phyloP scores from a whole-genome alignment of 2,888 invertebrate species.

The Petrolisthes manimaculis region DNA sequence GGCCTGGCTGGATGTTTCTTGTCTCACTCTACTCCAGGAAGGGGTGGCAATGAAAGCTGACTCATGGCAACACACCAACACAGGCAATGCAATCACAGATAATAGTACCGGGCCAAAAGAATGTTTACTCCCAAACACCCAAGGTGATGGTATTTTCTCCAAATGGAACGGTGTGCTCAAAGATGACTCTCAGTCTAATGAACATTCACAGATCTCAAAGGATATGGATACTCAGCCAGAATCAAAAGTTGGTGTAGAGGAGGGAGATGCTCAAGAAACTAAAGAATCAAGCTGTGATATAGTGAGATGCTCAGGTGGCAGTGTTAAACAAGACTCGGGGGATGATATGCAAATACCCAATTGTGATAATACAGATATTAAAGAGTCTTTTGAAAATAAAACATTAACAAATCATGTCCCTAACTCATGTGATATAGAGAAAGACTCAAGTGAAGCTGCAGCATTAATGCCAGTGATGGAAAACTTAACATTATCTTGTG shows the following conservation, averaged over 20 bases:
- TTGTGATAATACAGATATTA: too few species aligned
- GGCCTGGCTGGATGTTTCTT: slow-evolving; percentile 48
- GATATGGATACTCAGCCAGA: not conserved
- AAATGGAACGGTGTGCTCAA: not conserved
- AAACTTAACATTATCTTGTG: not conserved
- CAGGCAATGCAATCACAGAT: not conserved
- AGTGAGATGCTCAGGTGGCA: not conserved
- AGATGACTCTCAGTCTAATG: not conserved
- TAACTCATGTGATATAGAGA: too few species aligned
- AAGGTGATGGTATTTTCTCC: slow-evolving; percentile 6
- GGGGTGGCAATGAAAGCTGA: slow-evolving; percentile 40
- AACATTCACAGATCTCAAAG: not conserved
- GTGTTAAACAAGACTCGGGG: not conserved
- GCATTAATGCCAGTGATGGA: too few species aligned
- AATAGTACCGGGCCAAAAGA: not conserved
- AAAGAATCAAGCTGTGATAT: not conserved
- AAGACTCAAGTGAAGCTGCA: too few species aligned
- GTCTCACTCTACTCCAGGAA: not conserved
- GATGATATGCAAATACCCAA: too few species aligned
- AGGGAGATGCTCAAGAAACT: not conserved
- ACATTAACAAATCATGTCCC: too few species aligned
- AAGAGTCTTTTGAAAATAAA: too few species aligned
- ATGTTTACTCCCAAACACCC: not conserved
- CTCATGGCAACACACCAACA: slow-evolving; percentile 11
- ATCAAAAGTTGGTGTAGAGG: not conserved